Conservation (phyloP, 2,888 invertebrate genomes). For the Sturmia bella region DNA sequence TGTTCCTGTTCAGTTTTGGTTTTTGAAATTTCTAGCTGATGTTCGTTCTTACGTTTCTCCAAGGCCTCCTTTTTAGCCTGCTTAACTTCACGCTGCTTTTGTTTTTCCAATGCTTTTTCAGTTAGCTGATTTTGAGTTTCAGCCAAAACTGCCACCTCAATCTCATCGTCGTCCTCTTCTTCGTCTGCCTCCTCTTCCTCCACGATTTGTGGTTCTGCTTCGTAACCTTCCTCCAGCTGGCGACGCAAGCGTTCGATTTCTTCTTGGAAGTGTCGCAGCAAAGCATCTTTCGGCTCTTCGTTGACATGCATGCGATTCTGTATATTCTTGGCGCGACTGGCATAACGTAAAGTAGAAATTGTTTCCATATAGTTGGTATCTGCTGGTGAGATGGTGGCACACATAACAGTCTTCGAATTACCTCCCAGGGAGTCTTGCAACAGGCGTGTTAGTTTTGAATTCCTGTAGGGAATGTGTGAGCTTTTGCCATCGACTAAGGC, state of each 20-base stretch:
- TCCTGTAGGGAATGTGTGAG: conserved; percentile 91
- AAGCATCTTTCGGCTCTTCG: conserved; percentile 95
- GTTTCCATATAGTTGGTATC: conserved; percentile 93
- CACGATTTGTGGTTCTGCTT: conserved; percentile 79
- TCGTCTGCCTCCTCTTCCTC: conserved; percentile 79
- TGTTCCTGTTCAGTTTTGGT: conserved; percentile 91
- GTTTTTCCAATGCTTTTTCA: conserved; percentile 83
- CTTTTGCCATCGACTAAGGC: conserved; percentile 92
- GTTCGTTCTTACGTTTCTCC: conserved; percentile 85
- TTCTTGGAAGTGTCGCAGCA: conserved; percentile 91
- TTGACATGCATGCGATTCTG: conserved; percentile 92
- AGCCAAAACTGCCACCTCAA: conserved; percentile 83
- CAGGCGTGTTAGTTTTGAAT: conserved; percentile 91
- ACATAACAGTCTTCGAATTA: conserved; percentile 94
- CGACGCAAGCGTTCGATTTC: conserved; percentile 94
- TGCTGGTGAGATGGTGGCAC: conserved; percentile 92
- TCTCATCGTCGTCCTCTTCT: conserved; percentile 83
- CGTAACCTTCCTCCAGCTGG: conserved; percentile 88
- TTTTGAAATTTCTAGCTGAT: conserved; percentile 88
- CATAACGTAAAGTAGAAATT: conserved; percentile 90
- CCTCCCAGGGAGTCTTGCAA: conserved; percentile 92
- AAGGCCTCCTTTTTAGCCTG: conserved; percentile 86
- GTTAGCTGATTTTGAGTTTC: conserved; percentile 83
- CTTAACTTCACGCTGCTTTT: conserved; percentile 82
- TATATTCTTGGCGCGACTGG: conserved; percentile 93